Base-by-base conservation (phyloP, 2,888 invertebrate species). In the Aphodius granarius region DNA sequence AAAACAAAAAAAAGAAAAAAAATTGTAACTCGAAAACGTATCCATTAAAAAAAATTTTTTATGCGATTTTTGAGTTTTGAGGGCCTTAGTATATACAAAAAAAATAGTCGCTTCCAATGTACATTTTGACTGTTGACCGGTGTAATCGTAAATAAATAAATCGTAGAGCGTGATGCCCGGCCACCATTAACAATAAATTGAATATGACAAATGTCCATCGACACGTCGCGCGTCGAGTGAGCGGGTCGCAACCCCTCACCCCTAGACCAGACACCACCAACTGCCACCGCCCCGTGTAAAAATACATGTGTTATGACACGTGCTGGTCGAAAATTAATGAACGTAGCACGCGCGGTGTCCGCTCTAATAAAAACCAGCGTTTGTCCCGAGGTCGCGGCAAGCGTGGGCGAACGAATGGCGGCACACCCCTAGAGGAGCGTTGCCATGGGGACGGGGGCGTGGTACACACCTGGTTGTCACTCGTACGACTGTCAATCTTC, bases 301-400 rank as follows among this genome's bases (percentile, higher is more conserved):
- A 80, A 79, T 79, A 83, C 85, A 84, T 83, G 82, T 85, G 84
- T 85, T 85, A 82, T 85, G 85, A 85, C 85, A 84, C 84, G 84
- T 83, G 84, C 83, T 81, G 81, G 83, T 85, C 85, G 21, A 83
- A 84, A 85, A 85, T 85, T 85, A 85, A 85, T 84, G 84, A 85
- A 84, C 82, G 83, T 81, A 82, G 83, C 83, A 82, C 82, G 81
- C 81, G 81, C 83, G 81, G 83, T 82, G 83, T 80, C 79, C 79
- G 82, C 81, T 82, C 81, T 83, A 83, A 83, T 83, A 83, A 83
- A 84, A 83, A 82, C 81, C 80, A 80, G 79, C 81, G 81, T 83
- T 82, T 79, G 79, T 78, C 78, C 74, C 78, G 78, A 81, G 78
- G 78, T 78, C 43, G 43, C 43, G 13, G 43, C 43, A 43, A 43